Percentiles rank a stretch among this genome's conserved stretches.
Evolutionary conservation across 2,113 vertebrate genomes (phyloP).

Genomic region (Taurulus bubalis): DNA sequence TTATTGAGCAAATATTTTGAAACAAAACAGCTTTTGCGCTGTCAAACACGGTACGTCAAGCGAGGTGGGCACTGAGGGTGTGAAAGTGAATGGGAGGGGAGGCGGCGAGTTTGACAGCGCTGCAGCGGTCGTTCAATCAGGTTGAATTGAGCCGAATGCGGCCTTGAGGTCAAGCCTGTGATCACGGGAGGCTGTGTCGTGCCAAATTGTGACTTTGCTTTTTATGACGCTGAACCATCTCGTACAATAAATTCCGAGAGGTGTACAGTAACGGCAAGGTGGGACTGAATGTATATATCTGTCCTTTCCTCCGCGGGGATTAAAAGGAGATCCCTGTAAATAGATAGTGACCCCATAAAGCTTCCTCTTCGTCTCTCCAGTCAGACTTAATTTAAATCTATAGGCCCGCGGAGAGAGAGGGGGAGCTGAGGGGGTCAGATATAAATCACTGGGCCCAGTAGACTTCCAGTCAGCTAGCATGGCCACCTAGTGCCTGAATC

Average conservation of each 20-base stretch:
- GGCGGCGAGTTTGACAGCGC: constrained; percentile 23
- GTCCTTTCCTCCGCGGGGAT: constrained; percentile 18
- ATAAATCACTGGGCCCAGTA: constrained; percentile 44
- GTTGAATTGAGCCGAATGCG: constrained; percentile 14
- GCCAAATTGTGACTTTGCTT: constrained; percentile 14
- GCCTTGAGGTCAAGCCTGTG: background rate
- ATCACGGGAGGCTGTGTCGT: constrained; percentile 21
- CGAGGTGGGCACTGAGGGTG: constrained; percentile 51
- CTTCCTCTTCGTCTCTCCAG: constrained; percentile 41
- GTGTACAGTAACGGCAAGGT: background rate
- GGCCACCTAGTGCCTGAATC: background rate
- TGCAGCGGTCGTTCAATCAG: constrained; percentile 29
- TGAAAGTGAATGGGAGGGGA: constrained; percentile 45
- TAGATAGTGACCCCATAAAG: constrained; percentile 49
- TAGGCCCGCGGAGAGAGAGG: constrained; percentile 37
- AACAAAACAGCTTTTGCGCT: constrained; percentile 73
- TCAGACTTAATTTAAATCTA: constrained; percentile 55
- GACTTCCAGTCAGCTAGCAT: constrained; percentile 32
- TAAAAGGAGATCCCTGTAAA: constrained; percentile 37
- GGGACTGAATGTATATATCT: background rate
- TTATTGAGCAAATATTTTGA: constrained; percentile 80
- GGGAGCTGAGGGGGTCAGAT: constrained; percentile 13
- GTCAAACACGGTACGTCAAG: constrained; percentile 75
- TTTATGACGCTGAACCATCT: constrained; percentile 36
- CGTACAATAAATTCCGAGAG: background rate